Conservation (phyloP, 1,140 invertebrate species). For the Hormaphis cornu region DNA sequence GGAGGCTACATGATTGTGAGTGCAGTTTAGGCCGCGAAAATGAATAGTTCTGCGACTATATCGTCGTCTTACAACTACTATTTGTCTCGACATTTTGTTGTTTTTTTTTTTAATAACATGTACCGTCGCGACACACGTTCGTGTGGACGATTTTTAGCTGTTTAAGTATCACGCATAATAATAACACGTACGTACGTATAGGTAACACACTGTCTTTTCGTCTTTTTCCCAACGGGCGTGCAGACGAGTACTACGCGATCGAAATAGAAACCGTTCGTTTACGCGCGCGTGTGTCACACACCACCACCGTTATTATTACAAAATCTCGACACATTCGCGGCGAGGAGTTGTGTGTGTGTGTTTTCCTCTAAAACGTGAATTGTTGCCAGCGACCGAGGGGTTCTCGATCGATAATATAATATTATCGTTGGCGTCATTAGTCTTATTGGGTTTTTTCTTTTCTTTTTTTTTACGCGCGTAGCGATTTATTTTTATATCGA, state of each 20-base stretch:
- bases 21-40: too few species aligned
- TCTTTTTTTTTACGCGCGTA: background rate
- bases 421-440: slow-evolving; percentile 32
- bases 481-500: slow-evolving; percentile 27
- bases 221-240: background rate
- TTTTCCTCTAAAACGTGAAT: slow-evolving; percentile 11
- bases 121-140: too few species aligned
- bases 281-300: background rate
- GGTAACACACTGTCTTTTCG: too few species aligned
- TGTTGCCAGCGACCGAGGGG: slow-evolving; percentile 12
- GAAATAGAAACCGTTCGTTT: background rate
- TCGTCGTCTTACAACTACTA: too few species aligned
- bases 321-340: background rate
- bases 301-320: background rate
- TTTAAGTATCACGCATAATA: too few species aligned
- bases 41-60: too few species aligned
- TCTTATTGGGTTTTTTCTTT: slow-evolving; percentile 19
- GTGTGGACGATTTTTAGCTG: too few species aligned
- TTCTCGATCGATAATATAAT: slow-evolving; percentile 31
- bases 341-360: background rate
- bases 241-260: background rate
- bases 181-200: too few species aligned
- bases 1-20: too few species aligned
- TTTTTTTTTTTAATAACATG: too few species aligned
- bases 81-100: too few species aligned